A percentile compares a stretch with the other conserved stretches of the same genome.
phyloP scores from a whole-genome alignment of 2,888 invertebrate genomes.

The Leptopilina myrica region DNA sequence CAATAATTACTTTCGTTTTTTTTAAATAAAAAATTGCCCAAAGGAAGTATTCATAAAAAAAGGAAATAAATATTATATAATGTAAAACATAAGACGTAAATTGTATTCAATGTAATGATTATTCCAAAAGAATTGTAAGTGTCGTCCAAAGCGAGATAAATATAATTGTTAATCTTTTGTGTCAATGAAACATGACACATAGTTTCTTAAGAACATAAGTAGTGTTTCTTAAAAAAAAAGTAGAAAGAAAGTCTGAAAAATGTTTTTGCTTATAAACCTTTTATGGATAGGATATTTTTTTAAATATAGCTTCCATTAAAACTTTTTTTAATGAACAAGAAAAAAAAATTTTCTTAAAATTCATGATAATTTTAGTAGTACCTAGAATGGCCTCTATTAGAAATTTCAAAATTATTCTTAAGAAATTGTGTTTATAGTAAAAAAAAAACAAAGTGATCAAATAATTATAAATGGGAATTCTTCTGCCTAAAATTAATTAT shows the following conservation, averaged over 20 bases:
- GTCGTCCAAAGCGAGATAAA: background rate
- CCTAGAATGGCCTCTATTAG: background rate
- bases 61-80: background rate
- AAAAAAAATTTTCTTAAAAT: background rate
- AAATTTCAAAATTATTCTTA: background rate
- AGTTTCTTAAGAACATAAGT: background rate
- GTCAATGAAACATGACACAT: background rate
- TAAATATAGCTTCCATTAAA: background rate
- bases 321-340: background rate
- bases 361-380: background rate
- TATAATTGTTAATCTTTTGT: background rate
- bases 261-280: background rate
- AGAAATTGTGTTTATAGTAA: background rate
- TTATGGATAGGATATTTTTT: background rate
- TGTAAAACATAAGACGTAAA: background rate
- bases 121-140: conserved; percentile 1
- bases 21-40: background rate
- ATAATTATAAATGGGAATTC: background rate
- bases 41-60: background rate
- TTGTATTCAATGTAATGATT: background rate
- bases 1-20: background rate
- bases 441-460: no score
- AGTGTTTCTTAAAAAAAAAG: background rate
- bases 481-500: background rate
- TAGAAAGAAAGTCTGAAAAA: conserved; percentile 24